Percentiles rank a stretch among this genome's conserved stretches.
Evolutionary conservation across 2,797 vertebrate species (phyloP).

Genomic region (Coregonus suidteri): DNA sequence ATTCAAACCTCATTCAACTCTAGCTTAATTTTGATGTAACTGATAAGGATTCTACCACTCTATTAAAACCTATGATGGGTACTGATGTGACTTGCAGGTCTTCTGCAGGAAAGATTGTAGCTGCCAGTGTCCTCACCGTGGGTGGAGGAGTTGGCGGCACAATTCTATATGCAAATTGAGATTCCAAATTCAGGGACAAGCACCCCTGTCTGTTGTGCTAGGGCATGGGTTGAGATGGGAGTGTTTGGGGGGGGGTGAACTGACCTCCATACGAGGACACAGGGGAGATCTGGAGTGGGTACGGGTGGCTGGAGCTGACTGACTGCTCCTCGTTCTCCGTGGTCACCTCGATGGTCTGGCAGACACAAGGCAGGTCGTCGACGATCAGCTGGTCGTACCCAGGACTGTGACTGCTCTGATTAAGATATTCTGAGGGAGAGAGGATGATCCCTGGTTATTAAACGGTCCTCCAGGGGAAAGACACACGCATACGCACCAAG

Average conservation of each 20-base stretch:
- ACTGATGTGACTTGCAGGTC: conserved; percentile 64
- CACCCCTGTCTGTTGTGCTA: background rate
- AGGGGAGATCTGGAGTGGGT: conserved; percentile 96
- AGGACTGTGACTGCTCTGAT: conserved; percentile 69
- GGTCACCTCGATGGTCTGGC: conserved; percentile 96
- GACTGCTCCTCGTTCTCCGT: conserved; percentile 95
- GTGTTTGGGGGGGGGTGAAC: conserved; percentile 24
- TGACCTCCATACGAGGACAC: conserved; percentile 92
- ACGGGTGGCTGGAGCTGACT: conserved; percentile 89
- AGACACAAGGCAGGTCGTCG: conserved; percentile 91
- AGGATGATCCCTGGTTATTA: background rate
- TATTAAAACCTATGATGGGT: background rate
- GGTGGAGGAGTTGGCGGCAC: conserved; percentile 88
- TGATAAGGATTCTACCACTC: background rate
- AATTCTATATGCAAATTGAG: conserved; percentile 91
- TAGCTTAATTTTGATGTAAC: background rate
- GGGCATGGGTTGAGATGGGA: background rate
- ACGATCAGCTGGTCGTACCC: conserved; percentile 87
- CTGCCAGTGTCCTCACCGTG: conserved; percentile 80
- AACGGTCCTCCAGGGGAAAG: conserved; percentile 22
- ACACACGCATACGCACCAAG: too few species aligned
- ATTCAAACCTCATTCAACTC: background rate
- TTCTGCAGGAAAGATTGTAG: conserved; percentile 82
- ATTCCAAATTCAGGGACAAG: conserved; percentile 85
- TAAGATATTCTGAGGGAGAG: background rate